Evolutionary conservation across 2,888 invertebrate genomes (phyloP).

Genomic region (Acanthosoma haemorrhoidale): DNA sequence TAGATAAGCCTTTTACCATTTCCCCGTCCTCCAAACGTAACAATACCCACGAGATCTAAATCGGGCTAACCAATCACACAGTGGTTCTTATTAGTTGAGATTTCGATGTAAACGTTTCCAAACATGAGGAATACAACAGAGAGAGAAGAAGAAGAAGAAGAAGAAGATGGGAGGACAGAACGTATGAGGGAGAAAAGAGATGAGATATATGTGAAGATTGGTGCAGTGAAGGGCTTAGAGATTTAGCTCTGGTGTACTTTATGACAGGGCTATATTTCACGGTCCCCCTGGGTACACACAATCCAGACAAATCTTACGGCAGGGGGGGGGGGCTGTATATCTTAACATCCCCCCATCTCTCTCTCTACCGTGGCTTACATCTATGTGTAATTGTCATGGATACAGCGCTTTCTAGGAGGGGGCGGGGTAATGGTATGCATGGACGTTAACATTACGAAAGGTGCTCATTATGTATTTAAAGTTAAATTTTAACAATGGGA

Average conservation of each 20-base stretch:
- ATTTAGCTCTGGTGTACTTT: constrained; percentile 1
- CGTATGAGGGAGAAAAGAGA: neutral
- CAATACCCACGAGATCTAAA: too few species aligned
- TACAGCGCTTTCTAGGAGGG: too few species aligned
- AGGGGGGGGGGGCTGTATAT: neutral
- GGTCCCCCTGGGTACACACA: neutral
- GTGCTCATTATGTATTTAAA: too few species aligned
- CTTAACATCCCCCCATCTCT: neutral
- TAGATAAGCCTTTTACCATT: too few species aligned
- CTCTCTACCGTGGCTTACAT: neutral
- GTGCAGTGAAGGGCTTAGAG: neutral
- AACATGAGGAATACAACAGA: neutral
- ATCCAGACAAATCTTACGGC: constrained; percentile 23
- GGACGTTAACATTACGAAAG: too few species aligned
- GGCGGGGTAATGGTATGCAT: too few species aligned
- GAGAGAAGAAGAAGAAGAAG: neutral
- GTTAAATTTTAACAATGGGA: too few species aligned
- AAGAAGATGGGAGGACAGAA: neutral
- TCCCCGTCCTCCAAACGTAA: too few species aligned
- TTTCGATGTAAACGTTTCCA: too few species aligned
- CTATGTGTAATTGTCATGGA: neutral
- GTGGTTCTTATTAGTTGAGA: too few species aligned
- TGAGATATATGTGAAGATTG: neutral
- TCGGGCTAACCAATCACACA: too few species aligned
- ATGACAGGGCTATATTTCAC: constrained; percentile 13